Evolutionary conservation across 2,888 invertebrate species (phyloP).

Genomic region (Onchidella celtica): DNA sequence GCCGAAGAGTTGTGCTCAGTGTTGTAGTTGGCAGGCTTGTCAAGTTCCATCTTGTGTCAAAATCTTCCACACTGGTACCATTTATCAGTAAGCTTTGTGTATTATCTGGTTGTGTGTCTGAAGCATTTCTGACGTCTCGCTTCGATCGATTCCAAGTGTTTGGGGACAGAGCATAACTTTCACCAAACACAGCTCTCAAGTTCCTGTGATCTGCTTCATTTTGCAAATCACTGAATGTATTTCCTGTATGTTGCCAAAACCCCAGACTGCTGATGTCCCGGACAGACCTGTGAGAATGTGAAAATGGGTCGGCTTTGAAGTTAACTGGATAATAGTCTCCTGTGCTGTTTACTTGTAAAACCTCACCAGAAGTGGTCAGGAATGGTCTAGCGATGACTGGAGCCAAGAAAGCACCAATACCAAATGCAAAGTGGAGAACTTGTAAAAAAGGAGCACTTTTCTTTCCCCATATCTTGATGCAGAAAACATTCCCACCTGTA

Average conservation of each 20-base stretch:
- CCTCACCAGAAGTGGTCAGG: conserved; percentile 53
- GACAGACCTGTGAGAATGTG: neutral
- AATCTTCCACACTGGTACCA: too few species aligned
- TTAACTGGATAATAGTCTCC: conserved; percentile 23
- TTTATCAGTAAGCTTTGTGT: too few species aligned
- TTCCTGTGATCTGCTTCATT: too few species aligned
- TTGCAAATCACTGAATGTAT: too few species aligned
- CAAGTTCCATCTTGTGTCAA: too few species aligned
- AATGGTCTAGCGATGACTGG: conserved; percentile 81
- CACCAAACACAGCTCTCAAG: too few species aligned
- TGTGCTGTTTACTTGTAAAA: conserved; percentile 13
- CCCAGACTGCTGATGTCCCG: neutral
- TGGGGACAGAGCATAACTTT: too few species aligned
- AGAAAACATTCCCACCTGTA: conserved; percentile 80
- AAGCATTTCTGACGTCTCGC: too few species aligned
- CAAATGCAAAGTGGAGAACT: conserved; percentile 81
- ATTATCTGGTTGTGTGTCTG: too few species aligned
- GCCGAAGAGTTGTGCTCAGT: conserved; percentile 62
- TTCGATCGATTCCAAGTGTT: too few species aligned
- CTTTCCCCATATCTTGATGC: conserved; percentile 77
- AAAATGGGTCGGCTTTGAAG: conserved; percentile 15
- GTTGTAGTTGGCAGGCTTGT: too few species aligned
- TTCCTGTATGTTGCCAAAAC: too few species aligned
- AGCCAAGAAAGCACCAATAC: conserved; percentile 81
- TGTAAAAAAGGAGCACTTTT: conserved; percentile 81